Percentiles rank a stretch among this genome's conserved stretches.
phyloP scores from a whole-genome alignment of 2,888 invertebrate genomes.

The Syrista parreyssii region DNA sequence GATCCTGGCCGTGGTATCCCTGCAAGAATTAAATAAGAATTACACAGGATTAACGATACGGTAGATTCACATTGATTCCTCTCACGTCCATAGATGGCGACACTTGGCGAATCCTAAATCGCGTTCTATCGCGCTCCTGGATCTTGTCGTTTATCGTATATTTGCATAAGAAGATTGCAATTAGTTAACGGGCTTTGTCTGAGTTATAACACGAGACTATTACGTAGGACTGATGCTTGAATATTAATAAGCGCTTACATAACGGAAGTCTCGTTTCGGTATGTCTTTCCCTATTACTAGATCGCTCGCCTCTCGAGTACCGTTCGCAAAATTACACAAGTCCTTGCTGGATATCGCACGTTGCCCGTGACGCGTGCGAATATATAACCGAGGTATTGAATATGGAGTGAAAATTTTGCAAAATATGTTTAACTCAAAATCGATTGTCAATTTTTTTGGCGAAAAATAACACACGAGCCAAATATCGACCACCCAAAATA shows the following conservation, averaged over 20 bases:
- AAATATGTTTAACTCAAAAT: no score
- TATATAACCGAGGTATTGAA: no score
- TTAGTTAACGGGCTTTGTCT: not conserved
- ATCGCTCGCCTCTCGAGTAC: not conserved
- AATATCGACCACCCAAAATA: no score
- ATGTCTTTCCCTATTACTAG: not conserved
- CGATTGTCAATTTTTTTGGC: no score
- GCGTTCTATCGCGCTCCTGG: no score
- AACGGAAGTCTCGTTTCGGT: not conserved
- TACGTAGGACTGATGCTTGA: not conserved
- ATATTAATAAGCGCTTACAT: not conserved
- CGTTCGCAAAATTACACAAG: no score
- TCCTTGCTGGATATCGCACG: no score
- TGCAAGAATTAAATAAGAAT: slow-evolving; percentile 40
- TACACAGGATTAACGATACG: not conserved
- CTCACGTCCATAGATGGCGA: not conserved
- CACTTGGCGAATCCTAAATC: no score
- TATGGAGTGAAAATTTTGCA: no score
- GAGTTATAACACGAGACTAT: not conserved
- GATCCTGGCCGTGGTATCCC: slow-evolving; percentile 47
- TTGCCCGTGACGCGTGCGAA: no score
- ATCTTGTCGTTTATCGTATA: not conserved
- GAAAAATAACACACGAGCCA: no score
- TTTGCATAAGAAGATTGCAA: slow-evolving; percentile 4
- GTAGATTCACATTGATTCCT: not conserved